Conservation (phyloP, 1,140 invertebrate species). For the Batillaria attramentaria region DNA sequence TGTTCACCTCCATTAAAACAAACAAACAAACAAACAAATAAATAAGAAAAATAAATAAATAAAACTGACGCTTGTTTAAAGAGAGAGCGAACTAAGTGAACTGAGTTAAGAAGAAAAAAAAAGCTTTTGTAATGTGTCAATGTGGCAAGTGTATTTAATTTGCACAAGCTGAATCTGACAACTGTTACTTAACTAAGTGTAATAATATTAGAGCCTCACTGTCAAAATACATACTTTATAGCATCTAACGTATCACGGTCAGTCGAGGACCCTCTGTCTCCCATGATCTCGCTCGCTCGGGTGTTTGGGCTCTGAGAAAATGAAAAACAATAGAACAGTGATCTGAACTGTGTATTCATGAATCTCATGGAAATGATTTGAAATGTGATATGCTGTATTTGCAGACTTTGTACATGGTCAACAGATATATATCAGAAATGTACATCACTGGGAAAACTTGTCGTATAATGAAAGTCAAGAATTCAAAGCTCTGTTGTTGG, state of each 20-base stretch:
- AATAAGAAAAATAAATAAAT: not conserved
- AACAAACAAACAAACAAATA: not conserved
- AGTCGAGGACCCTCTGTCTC: conserved; percentile 7
- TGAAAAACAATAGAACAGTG: not conserved
- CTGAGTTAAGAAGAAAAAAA: too few species aligned
- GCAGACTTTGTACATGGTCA: too few species aligned
- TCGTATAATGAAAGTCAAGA: too few species aligned
- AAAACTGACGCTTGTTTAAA: too few species aligned
- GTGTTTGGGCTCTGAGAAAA: conserved; percentile 25
- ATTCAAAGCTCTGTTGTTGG: too few species aligned
- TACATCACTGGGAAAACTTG: too few species aligned
- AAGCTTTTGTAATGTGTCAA: not conserved
- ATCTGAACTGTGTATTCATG: not conserved
- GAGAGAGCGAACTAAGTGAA: too few species aligned
- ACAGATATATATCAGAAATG: too few species aligned
- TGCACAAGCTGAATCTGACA: not conserved
- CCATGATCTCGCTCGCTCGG: conserved; percentile 22
- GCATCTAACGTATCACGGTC: conserved; percentile 45
- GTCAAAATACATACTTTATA: conserved; percentile 45
- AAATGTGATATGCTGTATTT: too few species aligned
- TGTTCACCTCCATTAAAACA: not conserved
- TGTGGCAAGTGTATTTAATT: not conserved
- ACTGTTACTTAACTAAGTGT: conserved; percentile 21
- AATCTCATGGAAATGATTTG: too few species aligned
- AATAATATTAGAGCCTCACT: not conserved